Conservation (phyloP, 2,888 invertebrate genomes). For the Nemotelus nigrinus region DNA sequence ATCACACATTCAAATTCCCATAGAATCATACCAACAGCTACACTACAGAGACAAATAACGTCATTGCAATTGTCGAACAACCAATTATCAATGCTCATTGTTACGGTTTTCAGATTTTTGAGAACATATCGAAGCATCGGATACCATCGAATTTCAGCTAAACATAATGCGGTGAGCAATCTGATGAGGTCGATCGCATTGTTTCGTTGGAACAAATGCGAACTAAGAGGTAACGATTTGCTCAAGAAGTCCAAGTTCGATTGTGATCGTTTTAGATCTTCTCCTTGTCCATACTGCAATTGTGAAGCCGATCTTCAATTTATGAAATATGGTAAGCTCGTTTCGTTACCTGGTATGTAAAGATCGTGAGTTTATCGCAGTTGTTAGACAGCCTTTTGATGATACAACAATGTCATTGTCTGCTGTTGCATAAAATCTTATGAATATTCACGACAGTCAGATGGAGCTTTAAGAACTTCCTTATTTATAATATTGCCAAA, state of each 20-base stretch:
- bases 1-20: neutral
- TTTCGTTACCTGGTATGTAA: slow-evolving; percentile 45
- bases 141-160: neutral
- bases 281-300: slow-evolving; percentile 46
- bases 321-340: slow-evolving; percentile 47
- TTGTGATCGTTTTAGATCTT: slow-evolving; percentile 15
- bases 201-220: slow-evolving; percentile 36
- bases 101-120: neutral
- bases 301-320: slow-evolving; percentile 38
- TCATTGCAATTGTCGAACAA: slow-evolving; percentile 13
- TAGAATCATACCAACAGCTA: neutral
- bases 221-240: slow-evolving; percentile 13
- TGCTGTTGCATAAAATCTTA: too few species aligned
- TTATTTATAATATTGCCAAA: too few species aligned
- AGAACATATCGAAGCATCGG: neutral
- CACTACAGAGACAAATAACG: neutral
- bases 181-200: slow-evolving; percentile 13
- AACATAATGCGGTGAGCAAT: neutral
- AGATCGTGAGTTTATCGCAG: slow-evolving; percentile 44
- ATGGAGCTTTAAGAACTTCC: too few species aligned
- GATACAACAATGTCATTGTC: too few species aligned
- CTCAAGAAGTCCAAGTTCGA: neutral
- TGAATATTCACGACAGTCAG: too few species aligned
- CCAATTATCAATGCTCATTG: slow-evolving; percentile 47
- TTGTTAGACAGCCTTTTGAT: too few species aligned